Base-by-base conservation (phyloP, 2,888 invertebrate species). In the Calameuta pallipes region DNA sequence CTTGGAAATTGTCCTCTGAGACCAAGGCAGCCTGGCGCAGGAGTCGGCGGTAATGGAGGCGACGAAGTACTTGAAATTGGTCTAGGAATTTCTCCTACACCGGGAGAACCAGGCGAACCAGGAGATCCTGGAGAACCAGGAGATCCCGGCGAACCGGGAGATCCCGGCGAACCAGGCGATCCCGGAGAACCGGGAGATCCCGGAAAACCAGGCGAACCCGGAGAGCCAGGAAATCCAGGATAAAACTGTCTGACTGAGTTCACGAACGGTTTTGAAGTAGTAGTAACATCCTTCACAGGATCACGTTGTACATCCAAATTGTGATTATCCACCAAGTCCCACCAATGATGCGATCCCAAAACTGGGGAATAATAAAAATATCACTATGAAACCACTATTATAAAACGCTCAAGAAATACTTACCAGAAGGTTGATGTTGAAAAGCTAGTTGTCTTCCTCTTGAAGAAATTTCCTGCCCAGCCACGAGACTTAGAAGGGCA, bases 1-100 rank as follows among this genome's bases (percentile, higher is more conserved):
- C 94, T 94, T 0, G 95, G 93, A 82, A 95, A 94, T 87, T 95
- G 95, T 3, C 95, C 94, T 74, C 94, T 92, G 41, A 92, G 92
- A 15, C 83, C 88, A 3, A 88, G 83, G 69, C 91, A 91, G 1
- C 90, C 89, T 3, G 86, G 84, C 6, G 76, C 77, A 30, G 78
- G 73, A 12, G 70, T 75, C 6, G 74, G 35, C 23, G 74, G 74
- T 36, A 74, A 74, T 37, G 78, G 75, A 30, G 76, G 30, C 73
- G 36, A 13, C 11, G 31, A 69, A 31, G 33, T n/a, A 31, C 68
- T 76, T 37, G 74, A 41, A 41, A 79, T 76, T 30, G 79, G 79
- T 15, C 76, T 34, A 31, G 79, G 79, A 69, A 79, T n/a, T 36
- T 79, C 79, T 6, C 78, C 75, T 3, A 35, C 23, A 34, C 78